Base-by-base conservation (phyloP, 1,140 invertebrate genomes). In the Aporrectodea caliginosa region DNA sequence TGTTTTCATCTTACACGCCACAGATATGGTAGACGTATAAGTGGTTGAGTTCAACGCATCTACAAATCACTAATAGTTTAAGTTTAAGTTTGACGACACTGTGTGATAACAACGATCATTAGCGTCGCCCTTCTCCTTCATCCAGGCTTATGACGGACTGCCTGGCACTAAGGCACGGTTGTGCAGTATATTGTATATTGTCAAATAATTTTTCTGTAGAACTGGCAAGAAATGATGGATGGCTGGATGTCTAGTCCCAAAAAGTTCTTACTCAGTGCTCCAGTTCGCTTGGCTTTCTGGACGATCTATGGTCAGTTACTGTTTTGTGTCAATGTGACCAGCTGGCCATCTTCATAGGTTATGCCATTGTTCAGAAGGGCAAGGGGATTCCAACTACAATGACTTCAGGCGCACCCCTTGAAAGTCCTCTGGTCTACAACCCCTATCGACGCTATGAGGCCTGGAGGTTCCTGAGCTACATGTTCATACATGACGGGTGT, bases 401-500 rank as follows among this genome's bases (percentile, higher is more conserved):
- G 35, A 86, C 82, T 1, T 80, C 83, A 33, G 87, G 88, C 14
- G 84, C 86, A 0, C 84, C 86, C 1, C 69, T 84, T 27, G 84
- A 86, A 79, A 87, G 86, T 80, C 86, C 88, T 2, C 92, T 98
- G 77, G 95, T 98, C 81, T 99, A 97, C 88, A 93, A 95, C 90
- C 97, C 97, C 0, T 90, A 92, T 81, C 92, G 93, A 83, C 91
- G 97, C 81, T 92, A 93, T 76, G 92, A 99, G 89, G 92, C 92
- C 0, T 99, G 88, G 88, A 91, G 97, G 83, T 99, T 93, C 87
- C 73, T 98, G 12, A 94, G 94, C 0, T 99, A 99, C 86, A 98
- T 98, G 94, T 93, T 98, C 86, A 96, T 99, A 43, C 97, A 98
- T 88, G 93, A 96, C 79, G 95, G 95, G 93, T 91, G 86, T n/a